Base-by-base conservation (phyloP, 2,797 vertebrate species). In the Gadopsis marmoratus region DNA sequence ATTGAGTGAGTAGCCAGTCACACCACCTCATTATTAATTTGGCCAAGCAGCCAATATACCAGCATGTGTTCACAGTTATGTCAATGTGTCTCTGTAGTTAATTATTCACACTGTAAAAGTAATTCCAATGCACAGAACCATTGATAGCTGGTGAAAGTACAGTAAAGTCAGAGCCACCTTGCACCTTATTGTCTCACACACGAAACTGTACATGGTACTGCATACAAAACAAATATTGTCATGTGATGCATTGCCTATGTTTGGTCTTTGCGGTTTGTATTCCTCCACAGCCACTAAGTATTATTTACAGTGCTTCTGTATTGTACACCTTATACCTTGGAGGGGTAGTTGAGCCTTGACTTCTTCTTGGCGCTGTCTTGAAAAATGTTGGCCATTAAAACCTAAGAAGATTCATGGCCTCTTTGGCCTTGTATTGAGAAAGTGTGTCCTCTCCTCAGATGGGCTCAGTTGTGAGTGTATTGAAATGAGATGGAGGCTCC, bases 1-100 rank as follows among this genome's bases (percentile, higher is more conserved):
- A 99, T 99, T 1, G 98, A 99, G 98, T 99, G 91, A 98, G 98
- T 97, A 41, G 55, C 19, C 10, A 39, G 16, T 60, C 64, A 48
- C n/a, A 29, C 3, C 37, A 33, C 17, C 14, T 56, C 14, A 7
- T 60, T 23, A 61, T 66, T 71, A 5, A 60, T 55, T 55, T 72
- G 7, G 4, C 16, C 21, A 3, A 31, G 29, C 48, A 63, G 37
- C 35, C n/a, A 16, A 13, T 50, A 4, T 23, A 62, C 4, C 2
- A 62, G 58, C 4, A 29, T 39, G 23, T 53, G 31, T 66, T 61
- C n/a, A 61, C 31, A 67, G 14, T 58, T 58, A 23, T 11, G 9
- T 26, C 8, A 58, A 5, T 45, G 3, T 60, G 19, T 29, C 29
- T 65, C 2, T 68, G 51, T 53, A 21, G 3, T 74, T 55, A 45